Base-by-base conservation (phyloP, 2,888 invertebrate species). In the Pegoplata infirma region DNA sequence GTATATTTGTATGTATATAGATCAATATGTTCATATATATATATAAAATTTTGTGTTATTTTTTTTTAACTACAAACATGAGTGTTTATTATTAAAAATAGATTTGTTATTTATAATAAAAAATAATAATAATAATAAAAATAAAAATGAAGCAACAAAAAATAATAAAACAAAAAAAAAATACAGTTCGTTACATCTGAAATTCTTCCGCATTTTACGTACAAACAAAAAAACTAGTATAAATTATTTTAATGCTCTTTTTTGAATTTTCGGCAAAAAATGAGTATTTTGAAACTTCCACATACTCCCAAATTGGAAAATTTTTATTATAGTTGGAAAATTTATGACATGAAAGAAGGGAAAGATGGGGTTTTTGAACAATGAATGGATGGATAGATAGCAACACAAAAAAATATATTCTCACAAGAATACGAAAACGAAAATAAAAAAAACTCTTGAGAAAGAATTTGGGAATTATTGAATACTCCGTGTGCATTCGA, bases 11-110 rank as follows among this genome's bases (percentile, higher is more conserved):
- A 8, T 40, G 19, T 58, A 47, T 66, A 55, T 2, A 28, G 16
- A n/a, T 58, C 8, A 36, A 25, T 32, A 12, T 16, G 21, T 19
- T 19, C 10, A 51, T 36, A 21, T 40, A 21, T 58, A 51, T 56
- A 32, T n/a, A n/a, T n/a, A n/a, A n/a, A n/a, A n/a, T n/a, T n/a
- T n/a, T n/a, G n/a, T n/a, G n/a, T n/a, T n/a, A n/a, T n/a, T 51
- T 55, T 69, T 68, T 46, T 77, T 72, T 74, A 59, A 64, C 32
- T 56, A 79, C 51, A 72, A 75, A 74, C 71, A 75, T 79, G 79
- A 79, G 75, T 79, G 75, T 79, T 75, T 79, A 67, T 72, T 67
- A 63, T 58, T 79, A 79, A 75, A 79, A 79, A 79, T 79, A 79
- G 79, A 79, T 63, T 72, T 71, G 66, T 67, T 79, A 75, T 79